These are phyloP conservation scores for Belgica antarctica DNA, from an alignment of 2,888 invertebrate genomes.

Conservation along the genomic window DNA sequence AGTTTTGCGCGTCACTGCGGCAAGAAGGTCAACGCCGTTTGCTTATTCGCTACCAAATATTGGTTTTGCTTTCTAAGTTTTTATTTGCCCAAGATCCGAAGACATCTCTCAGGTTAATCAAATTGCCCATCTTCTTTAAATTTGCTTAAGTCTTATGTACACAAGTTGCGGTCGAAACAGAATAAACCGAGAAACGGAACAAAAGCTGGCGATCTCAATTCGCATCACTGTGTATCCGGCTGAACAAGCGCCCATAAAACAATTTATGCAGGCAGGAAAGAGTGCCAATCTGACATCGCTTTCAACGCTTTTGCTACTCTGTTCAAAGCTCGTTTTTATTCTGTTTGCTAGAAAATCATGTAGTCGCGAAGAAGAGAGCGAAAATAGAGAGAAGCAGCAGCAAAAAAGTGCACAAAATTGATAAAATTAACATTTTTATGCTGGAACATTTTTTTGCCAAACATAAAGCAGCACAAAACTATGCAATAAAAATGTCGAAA, in stretches of 20 bases:
- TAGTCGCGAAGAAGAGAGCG: background rate
- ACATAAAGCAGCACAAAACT: background rate
- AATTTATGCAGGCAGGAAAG: constrained; percentile 10
- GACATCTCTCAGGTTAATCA: background rate
- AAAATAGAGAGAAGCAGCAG: background rate
- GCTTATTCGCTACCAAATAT: background rate
- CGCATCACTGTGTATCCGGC: background rate
- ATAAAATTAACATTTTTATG: constrained; percentile 17
- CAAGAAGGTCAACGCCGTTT: constrained; percentile 41
- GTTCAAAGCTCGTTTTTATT: background rate
- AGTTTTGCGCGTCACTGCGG: constrained; percentile 10
- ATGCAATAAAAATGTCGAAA: background rate
- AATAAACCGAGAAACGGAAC: too few relatives aligned
- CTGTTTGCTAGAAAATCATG: constrained; percentile 4
- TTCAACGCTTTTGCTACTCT: background rate
- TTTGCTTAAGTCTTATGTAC: too few relatives aligned
- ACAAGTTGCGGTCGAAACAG: too few relatives aligned
- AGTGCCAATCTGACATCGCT: background rate
- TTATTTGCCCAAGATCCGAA: background rate
- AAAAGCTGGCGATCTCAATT: too few relatives aligned
- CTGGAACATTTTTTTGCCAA: constrained; percentile 18
- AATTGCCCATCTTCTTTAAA: background rate
- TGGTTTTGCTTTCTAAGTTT: too few relatives aligned
- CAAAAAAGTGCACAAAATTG: background rate
- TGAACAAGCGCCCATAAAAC: background rate